Percentiles rank a stretch among this genome's conserved stretches.
Evolutionary conservation across 2,888 invertebrate species (phyloP).

Genomic region (Apodemia mormo): DNA sequence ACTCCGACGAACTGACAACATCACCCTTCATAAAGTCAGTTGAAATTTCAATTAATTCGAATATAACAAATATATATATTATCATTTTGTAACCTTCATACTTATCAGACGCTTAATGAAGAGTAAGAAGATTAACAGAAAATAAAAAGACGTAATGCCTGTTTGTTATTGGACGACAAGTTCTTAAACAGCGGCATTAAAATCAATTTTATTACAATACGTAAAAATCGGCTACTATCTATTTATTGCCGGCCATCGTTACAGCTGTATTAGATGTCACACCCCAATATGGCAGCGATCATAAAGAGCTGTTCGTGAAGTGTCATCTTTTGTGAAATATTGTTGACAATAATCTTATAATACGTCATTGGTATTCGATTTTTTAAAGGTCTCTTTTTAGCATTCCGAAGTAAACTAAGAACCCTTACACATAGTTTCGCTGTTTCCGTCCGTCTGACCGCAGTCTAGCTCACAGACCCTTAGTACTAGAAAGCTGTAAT

Average conservation of each 20-base stretch:
- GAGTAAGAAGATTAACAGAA: not conserved
- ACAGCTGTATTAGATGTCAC: constrained; percentile 24
- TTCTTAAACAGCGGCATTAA: constrained; percentile 10
- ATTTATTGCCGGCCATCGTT: constrained; percentile 27
- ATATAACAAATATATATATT: not conserved
- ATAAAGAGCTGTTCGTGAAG: constrained; percentile 12
- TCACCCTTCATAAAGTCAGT: too few species aligned
- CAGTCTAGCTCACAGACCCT: too few species aligned
- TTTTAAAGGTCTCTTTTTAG: too few species aligned
- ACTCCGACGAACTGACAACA: too few species aligned
- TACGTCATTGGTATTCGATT: too few species aligned
- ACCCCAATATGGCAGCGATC: constrained; percentile 21
- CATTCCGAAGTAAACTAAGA: not conserved
- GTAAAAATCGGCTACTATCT: constrained; percentile 31
- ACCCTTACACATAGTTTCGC: too few species aligned
- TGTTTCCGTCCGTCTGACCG: too few species aligned
- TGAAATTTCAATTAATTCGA: not conserved
- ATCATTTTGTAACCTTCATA: not conserved
- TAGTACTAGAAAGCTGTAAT: too few species aligned
- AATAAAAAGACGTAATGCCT: not conserved
- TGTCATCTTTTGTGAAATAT: constrained; percentile 11
- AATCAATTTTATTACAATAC: constrained; percentile 26
- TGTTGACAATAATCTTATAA: too few species aligned
- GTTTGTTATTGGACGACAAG: not conserved
- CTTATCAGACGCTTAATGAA: constrained; percentile 8